Conservation (phyloP, 2,113 vertebrate genomes). For the Dicerorhinus sumatrensis region DNA sequence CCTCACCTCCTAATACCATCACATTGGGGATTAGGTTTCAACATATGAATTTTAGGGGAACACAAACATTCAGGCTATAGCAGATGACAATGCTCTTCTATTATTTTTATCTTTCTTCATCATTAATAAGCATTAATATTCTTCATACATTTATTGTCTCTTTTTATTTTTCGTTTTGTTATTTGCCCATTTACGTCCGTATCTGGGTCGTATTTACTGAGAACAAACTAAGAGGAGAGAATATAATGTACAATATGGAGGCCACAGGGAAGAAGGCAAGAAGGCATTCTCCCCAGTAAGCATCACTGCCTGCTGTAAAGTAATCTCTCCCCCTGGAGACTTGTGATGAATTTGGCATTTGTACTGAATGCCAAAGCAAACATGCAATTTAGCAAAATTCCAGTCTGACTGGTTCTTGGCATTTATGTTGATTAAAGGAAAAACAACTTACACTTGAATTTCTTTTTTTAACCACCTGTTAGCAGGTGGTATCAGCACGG, state of each 20-base stretch:
- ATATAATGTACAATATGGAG: neutral
- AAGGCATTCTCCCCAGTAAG: neutral
- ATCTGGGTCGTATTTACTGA: neutral
- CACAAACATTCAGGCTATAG: neutral
- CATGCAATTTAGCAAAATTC: slow-evolving; percentile 54
- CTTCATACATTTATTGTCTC: neutral
- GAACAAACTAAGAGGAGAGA: neutral
- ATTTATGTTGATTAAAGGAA: slow-evolving; percentile 64
- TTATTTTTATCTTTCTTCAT: neutral
- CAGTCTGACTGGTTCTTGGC: slow-evolving; percentile 32
- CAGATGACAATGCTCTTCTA: neutral
- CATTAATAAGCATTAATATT: neutral
- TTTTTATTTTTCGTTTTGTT: neutral
- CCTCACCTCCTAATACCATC: neutral
- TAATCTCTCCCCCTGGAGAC: neutral
- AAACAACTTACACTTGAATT: slow-evolving; percentile 40
- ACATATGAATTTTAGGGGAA: neutral
- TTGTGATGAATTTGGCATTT: slow-evolving; percentile 68
- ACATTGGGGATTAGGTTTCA: neutral
- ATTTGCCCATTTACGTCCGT: neutral
- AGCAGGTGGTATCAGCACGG: neutral
- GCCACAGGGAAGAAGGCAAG: neutral
- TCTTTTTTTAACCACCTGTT: slow-evolving; percentile 33
- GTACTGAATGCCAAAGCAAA: slow-evolving; percentile 59
- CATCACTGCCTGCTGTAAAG: neutral